These are phyloP conservation scores for Clupea harengus DNA, from an alignment of 2,113 vertebrate species.

Conservation along the genomic window DNA sequence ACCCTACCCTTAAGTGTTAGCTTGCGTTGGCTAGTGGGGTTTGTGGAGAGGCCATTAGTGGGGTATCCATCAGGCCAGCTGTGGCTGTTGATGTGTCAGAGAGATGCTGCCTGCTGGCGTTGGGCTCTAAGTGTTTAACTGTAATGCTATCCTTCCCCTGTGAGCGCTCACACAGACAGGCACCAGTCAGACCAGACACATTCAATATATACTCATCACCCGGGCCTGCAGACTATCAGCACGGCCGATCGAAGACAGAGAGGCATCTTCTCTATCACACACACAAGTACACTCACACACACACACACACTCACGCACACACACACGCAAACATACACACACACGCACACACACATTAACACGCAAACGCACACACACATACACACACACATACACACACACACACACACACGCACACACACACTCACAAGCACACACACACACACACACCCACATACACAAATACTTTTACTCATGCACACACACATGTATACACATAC, in stretches of 20 bases:
- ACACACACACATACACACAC: not conserved
- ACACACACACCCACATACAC: not conserved
- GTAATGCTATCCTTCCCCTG: constrained; percentile 74
- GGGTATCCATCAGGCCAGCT: constrained; percentile 72
- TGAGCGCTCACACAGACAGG: constrained; percentile 64
- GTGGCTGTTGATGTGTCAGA: constrained; percentile 58
- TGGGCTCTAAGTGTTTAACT: constrained; percentile 73
- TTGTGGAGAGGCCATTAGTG: constrained; percentile 75
- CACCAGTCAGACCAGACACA: constrained; percentile 62
- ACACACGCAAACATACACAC: not conserved
- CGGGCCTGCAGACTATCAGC: constrained; percentile 63
- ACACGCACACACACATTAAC: not conserved
- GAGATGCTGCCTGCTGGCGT: constrained; percentile 72
- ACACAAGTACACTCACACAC: not conserved
- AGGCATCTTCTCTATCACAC: not conserved
- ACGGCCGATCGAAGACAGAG: constrained; percentile 44
- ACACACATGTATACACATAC: not conserved
- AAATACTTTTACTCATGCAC: not conserved
- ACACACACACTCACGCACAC: not conserved
- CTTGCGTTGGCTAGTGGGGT: constrained; percentile 52
- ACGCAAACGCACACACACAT: not conserved
- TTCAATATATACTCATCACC: constrained; percentile 63
- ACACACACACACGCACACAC: not conserved
- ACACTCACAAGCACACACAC: no score
- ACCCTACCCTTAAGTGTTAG: constrained; percentile 63